Conservation (phyloP, 2,797 vertebrate species). For the Champsocephalus gunnari region DNA sequence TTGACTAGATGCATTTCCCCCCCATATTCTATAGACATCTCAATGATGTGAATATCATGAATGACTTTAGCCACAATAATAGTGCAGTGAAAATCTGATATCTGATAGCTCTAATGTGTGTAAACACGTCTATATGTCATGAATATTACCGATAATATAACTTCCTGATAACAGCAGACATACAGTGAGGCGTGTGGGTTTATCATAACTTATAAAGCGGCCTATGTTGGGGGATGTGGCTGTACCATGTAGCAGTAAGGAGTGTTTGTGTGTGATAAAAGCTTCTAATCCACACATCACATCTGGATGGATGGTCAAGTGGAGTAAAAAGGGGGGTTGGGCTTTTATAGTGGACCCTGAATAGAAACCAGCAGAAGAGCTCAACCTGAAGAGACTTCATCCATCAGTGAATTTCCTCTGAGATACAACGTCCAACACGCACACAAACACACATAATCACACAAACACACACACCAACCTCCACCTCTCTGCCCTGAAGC, state of each 20-base stretch:
- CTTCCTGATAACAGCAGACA: neutral
- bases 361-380: constrained; percentile 58
- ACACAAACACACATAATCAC: constrained; percentile 19
- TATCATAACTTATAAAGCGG: constrained; percentile 34
- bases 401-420: constrained; percentile 57
- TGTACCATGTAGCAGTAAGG: constrained; percentile 32
- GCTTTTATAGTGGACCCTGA: constrained; percentile 46
- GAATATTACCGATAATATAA: neutral
- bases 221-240: constrained; percentile 35
- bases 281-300: constrained; percentile 79
- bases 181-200: constrained; percentile 15
- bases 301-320: constrained; percentile 73
- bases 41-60: too few species aligned
- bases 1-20: too few species aligned
- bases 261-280: constrained; percentile 65
- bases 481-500: constrained; percentile 21
- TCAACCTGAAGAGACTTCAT: constrained; percentile 54
- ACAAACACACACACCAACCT: constrained; percentile 7
- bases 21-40: too few species aligned
- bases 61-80: too few species aligned
- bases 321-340: constrained; percentile 41
- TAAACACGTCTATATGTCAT: neutral
- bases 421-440: constrained; percentile 37
- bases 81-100: too few species aligned
- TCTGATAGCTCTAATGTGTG: neutral